phyloP scores from a whole-genome alignment of 1,140 invertebrate genomes.

The Scaptomyza montana region DNA sequence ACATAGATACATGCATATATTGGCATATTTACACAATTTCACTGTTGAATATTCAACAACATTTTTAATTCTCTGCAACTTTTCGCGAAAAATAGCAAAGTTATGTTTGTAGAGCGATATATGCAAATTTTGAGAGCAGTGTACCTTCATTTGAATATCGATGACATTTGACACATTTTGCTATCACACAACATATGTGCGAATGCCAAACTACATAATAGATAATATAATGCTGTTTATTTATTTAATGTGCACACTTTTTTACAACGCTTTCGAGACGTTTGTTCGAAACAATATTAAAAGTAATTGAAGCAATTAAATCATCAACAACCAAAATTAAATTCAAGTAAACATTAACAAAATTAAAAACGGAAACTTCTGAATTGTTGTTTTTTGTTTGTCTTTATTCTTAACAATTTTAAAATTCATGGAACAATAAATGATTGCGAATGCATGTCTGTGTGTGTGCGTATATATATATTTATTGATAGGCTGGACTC shows the following conservation, averaged over 20 bases:
- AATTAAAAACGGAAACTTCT: constrained; percentile 34
- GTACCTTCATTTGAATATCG: constrained; percentile 25
- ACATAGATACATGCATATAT: constrained; percentile 1
- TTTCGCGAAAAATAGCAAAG: constrained; percentile 20
- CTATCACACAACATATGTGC: not conserved
- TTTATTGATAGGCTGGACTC: constrained; percentile 44
- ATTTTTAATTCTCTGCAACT: constrained; percentile 7
- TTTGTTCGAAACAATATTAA: too few species aligned
- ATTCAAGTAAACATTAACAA: constrained; percentile 28
- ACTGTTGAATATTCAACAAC: constrained; percentile 34
- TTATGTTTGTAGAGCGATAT: constrained; percentile 17
- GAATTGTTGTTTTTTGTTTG: not conserved
- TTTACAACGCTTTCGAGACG: not conserved
- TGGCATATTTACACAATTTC: constrained; percentile 23
- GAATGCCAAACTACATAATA: not conserved
- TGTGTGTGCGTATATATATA: not conserved
- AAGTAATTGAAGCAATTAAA: constrained; percentile 65
- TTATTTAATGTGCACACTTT: constrained; percentile 45
- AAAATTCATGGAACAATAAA: constrained; percentile 60
- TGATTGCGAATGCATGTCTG: constrained; percentile 11
- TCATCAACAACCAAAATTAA: constrained; percentile 37
- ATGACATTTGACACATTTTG: constrained; percentile 22
- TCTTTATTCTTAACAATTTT: not conserved
- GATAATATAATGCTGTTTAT: not conserved
- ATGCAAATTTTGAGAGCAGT: not conserved